Conservation (phyloP, 1,140 invertebrate species). For the Adoxophyes honmai region DNA sequence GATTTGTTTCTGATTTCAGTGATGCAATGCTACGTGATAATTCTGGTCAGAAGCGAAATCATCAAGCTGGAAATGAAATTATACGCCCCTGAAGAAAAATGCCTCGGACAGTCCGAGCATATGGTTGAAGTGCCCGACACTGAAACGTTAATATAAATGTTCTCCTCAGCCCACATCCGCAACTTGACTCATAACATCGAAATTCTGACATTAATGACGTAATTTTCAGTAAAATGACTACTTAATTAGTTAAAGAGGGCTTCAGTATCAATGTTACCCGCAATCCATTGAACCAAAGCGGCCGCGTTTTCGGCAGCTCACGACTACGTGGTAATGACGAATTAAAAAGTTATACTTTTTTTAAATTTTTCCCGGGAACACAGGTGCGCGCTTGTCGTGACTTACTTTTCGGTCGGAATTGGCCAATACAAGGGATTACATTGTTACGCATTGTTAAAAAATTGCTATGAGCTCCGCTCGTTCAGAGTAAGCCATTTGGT, state of each 20-base stretch:
- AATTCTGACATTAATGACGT: neutral
- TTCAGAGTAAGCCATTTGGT: constrained; percentile 42
- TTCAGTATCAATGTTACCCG: neutral
- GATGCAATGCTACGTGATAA: constrained; percentile 57
- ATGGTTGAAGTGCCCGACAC: constrained; percentile 38
- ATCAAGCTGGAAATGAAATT: constrained; percentile 46
- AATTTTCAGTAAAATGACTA: constrained; percentile 1
- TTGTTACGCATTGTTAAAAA: constrained; percentile 17
- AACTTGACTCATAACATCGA: neutral
- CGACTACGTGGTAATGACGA: constrained; percentile 48
- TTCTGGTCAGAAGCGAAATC: constrained; percentile 57
- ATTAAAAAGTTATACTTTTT: constrained; percentile 58
- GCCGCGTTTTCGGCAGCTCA: constrained; percentile 18
- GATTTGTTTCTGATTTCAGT: constrained; percentile 35
- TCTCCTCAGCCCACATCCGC: constrained; percentile 8
- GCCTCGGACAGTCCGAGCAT: constrained; percentile 16
- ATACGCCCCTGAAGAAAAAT: constrained; percentile 19
- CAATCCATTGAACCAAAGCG: neutral
- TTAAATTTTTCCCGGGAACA: constrained; percentile 47
- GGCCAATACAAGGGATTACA: constrained; percentile 38
- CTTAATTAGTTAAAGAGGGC: neutral
- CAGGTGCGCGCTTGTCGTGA: constrained; percentile 70
- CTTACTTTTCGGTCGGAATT: constrained; percentile 56
- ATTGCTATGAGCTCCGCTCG: constrained; percentile 38
- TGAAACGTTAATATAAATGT: constrained; percentile 32